Evolutionary conservation across 2,888 invertebrate genomes (phyloP).

Genomic region (Eustalomyia histrio): DNA sequence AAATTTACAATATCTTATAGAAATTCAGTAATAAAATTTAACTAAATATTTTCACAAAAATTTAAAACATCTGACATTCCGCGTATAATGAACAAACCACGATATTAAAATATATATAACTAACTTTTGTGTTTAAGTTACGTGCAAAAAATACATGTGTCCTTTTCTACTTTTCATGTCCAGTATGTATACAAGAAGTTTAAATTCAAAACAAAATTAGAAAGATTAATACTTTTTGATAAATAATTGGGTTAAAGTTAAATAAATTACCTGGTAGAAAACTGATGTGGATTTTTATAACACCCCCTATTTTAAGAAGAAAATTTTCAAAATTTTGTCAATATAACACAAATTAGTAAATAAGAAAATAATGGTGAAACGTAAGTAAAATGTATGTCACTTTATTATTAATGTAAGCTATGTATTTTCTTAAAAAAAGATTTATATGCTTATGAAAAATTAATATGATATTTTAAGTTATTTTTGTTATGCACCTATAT

Average conservation of each 20-base stretch:
- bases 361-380: conserved; percentile 29
- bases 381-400: conserved; percentile 35
- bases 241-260: conserved; percentile 1
- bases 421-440: too few relatives aligned
- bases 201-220: conserved; percentile 5
- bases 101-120: background rate
- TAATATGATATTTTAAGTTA: too few relatives aligned
- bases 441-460: too few relatives aligned
- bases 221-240: background rate
- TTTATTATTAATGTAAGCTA: background rate
- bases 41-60: background rate
- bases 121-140: background rate
- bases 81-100: background rate
- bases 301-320: too few relatives aligned
- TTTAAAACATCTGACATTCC: background rate
- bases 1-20: background rate
- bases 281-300: background rate
- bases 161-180: background rate
- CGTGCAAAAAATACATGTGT: background rate
- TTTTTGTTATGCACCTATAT: too few relatives aligned
- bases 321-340: background rate
- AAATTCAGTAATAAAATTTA: conserved; percentile 18
- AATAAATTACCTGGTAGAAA: background rate
- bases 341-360: conserved; percentile 9
- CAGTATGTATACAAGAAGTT: conserved; percentile 17